phyloP scores from a whole-genome alignment of 2,113 vertebrate genomes.

The Limnothrissa miodon region DNA sequence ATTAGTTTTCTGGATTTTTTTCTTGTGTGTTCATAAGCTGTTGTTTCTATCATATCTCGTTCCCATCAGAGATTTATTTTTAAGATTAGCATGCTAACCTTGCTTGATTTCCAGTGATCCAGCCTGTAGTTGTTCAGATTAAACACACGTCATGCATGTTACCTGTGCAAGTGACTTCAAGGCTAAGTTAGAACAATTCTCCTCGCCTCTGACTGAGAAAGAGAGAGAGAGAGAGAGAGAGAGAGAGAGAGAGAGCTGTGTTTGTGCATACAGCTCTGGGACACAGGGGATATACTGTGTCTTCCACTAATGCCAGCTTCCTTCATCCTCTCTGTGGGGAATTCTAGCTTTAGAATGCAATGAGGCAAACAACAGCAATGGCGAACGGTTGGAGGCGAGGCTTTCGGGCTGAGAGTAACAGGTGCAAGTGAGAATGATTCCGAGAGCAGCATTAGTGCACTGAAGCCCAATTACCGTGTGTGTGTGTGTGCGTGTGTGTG shows the following conservation, averaged over 20 bases:
- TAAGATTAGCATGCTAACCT: background rate
- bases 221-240: background rate
- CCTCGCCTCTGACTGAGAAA: too few species aligned
- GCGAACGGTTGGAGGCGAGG: background rate
- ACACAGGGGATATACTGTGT: background rate
- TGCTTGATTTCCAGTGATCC: background rate
- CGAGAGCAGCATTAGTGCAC: background rate
- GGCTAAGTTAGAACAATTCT: background rate
- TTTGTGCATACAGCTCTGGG: background rate
- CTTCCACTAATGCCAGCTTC: background rate
- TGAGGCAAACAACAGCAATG: background rate
- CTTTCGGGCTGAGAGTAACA: background rate
- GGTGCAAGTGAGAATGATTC: background rate
- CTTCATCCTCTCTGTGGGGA: conserved; percentile 9
- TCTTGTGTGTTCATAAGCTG: too few species aligned
- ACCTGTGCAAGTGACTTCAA: background rate
- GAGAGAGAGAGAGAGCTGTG: background rate
- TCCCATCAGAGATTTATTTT: background rate
- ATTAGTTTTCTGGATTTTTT: background rate
- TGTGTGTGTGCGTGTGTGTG: background rate
- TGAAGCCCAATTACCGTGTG: background rate
- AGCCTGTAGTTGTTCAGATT: background rate
- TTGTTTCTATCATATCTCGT: background rate
- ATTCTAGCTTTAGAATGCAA: background rate
- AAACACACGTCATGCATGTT: background rate